A percentile compares a stretch with the other conserved stretches of the same genome.
Conservation (phyloP, 2,888 invertebrate species). For the Syritta pipiens region DNA sequence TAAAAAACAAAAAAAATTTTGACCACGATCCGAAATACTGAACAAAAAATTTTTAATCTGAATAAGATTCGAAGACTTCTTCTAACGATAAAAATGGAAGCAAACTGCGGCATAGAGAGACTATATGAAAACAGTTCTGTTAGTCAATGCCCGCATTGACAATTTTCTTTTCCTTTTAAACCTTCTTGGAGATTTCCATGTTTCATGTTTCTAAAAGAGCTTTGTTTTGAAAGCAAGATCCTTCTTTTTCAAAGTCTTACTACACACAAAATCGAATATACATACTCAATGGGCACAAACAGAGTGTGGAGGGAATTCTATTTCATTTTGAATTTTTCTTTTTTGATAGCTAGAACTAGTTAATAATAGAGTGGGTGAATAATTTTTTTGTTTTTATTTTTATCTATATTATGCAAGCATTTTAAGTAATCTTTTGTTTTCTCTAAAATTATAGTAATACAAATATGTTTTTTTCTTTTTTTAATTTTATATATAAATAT, state of each 20-base stretch:
- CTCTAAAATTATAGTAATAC: constrained; percentile 50
- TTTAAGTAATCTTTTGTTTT: constrained; percentile 13
- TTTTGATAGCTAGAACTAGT: constrained; percentile 54
- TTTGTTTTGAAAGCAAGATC: too few relatives aligned
- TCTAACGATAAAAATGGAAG: too few relatives aligned
- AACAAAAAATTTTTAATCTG: too few relatives aligned
- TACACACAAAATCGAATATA: neutral
- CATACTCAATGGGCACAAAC: constrained; percentile 39
- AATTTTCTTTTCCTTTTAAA: neutral
- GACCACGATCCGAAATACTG: too few relatives aligned
- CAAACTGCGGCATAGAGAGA: too few relatives aligned
- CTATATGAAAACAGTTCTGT: too few relatives aligned
- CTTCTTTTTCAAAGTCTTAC: too few relatives aligned
- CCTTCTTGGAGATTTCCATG: too few relatives aligned
- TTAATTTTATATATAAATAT: constrained; percentile 73
- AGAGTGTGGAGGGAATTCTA: constrained; percentile 51
- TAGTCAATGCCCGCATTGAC: constrained; percentile 28
- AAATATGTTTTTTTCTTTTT: constrained; percentile 50
- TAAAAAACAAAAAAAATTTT: too few relatives aligned
- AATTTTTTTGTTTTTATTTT: constrained; percentile 40
- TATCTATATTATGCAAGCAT: constrained; percentile 45
- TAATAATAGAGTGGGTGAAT: constrained; percentile 62
- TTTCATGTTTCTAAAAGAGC: too few relatives aligned
- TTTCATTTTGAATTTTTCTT: constrained; percentile 48
- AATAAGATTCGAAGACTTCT: too few relatives aligned